phyloP scores from a whole-genome alignment of 2,888 invertebrate species.

The Andrena camellia region DNA sequence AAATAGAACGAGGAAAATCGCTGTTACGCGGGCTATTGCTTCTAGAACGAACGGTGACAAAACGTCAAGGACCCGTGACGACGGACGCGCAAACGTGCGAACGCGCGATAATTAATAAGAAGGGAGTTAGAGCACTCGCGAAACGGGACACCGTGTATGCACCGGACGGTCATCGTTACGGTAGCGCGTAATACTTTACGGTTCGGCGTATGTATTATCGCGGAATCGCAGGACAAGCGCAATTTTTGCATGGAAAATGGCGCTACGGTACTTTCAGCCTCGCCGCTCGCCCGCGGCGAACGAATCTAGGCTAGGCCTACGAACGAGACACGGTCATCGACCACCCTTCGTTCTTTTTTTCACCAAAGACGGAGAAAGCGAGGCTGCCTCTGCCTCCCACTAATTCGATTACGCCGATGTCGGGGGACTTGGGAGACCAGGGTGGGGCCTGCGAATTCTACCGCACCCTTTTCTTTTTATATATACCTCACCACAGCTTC shows the following conservation, averaged over 20 bases:
- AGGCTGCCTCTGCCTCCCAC: conserved; percentile 35
- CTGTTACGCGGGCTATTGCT: not conserved
- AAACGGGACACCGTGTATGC: conserved; percentile 78
- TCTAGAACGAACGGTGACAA: too few relatives aligned
- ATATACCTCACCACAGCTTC: too few relatives aligned
- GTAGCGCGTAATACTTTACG: conserved; percentile 84
- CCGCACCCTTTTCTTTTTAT: too few relatives aligned
- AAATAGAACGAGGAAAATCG: too few relatives aligned
- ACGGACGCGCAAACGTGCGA: not conserved
- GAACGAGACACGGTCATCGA: conserved; percentile 75
- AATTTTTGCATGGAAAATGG: conserved; percentile 80
- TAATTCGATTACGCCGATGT: conserved; percentile 49
- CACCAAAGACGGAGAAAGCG: conserved; percentile 68
- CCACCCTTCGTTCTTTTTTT: conserved; percentile 69
- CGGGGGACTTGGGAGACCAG: not conserved
- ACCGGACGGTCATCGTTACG: conserved; percentile 83
- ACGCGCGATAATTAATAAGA: conserved; percentile 26
- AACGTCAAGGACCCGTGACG: too few relatives aligned
- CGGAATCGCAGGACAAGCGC: conserved; percentile 78
- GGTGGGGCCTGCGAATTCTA: too few relatives aligned
- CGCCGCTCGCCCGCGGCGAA: conserved; percentile 72
- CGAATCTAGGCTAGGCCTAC: conserved; percentile 79
- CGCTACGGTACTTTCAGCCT: conserved; percentile 81
- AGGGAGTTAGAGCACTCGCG: not conserved
- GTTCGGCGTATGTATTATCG: conserved; percentile 81